phyloP scores from a whole-genome alignment of 2,888 invertebrate species.

The Drosophila atripex region DNA sequence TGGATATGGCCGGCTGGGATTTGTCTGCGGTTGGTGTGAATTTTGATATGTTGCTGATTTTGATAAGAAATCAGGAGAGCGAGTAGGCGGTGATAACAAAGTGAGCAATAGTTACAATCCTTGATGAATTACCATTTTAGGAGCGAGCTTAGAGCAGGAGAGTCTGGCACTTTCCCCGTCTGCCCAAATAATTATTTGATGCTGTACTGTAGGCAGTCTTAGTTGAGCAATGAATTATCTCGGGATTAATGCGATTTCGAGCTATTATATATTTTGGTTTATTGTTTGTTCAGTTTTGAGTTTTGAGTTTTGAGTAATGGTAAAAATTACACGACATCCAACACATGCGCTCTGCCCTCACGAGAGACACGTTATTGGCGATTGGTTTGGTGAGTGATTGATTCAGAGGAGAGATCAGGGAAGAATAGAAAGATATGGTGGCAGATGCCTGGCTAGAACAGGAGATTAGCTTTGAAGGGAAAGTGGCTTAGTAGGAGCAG shows the following conservation, averaged over 20 bases:
- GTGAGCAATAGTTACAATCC: conserved; percentile 73
- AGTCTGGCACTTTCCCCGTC: conserved; percentile 53
- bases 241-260: conserved; percentile 62
- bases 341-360: conserved; percentile 85
- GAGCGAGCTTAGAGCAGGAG: conserved; percentile 51
- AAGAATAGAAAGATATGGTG: conserved; percentile 43
- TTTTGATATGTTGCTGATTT: conserved; percentile 44
- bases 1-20: conserved; percentile 29
- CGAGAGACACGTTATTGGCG: conserved; percentile 83
- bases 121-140: conserved; percentile 68
- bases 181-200: conserved; percentile 54
- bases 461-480: conserved; percentile 52
- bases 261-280: conserved; percentile 44
- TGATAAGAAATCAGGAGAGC: conserved; percentile 53
- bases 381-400: conserved; percentile 63
- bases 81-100: conserved; percentile 57
- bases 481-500: conserved; percentile 44
- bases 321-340: conserved; percentile 83
- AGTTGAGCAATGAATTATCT: conserved; percentile 64
- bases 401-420: conserved; percentile 42
- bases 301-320: conserved; percentile 64
- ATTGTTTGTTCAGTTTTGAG: conserved; percentile 25
- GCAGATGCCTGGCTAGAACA: conserved; percentile 56
- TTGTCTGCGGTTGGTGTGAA: conserved; percentile 41
- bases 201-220: conserved; percentile 56